A percentile compares a stretch with the other conserved stretches of the same genome.
These are phyloP conservation scores for Chaetops frenatus DNA, from an alignment of 2,113 vertebrate species.

Conservation along the genomic window DNA sequence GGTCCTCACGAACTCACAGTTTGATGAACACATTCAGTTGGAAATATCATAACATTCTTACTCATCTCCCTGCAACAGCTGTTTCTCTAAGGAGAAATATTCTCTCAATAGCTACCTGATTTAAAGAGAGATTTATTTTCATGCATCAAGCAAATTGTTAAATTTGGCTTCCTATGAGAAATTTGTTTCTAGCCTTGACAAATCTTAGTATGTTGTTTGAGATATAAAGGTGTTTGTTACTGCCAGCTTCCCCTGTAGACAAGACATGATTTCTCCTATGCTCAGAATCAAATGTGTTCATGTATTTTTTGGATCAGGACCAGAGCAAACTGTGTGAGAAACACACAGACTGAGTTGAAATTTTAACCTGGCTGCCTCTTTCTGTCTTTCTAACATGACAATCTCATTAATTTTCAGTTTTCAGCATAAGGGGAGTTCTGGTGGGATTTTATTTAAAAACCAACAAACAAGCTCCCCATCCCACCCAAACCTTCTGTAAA, in stretches of 20 bases:
- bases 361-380: background rate
- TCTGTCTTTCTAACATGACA: background rate
- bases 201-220: background rate
- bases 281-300: background rate
- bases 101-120: background rate
- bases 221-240: background rate
- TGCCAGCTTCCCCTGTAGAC: background rate
- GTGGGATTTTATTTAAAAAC: background rate
- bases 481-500: background rate
- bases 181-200: background rate
- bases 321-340: background rate
- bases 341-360: background rate
- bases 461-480: accelerated
- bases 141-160: background rate
- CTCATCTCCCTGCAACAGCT: background rate
- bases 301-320: background rate
- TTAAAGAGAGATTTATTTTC: background rate
- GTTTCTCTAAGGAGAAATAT: background rate
- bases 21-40: background rate
- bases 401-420: background rate
- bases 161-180: background rate
- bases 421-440: background rate
- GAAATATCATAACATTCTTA: background rate
- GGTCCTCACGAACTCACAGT: background rate
- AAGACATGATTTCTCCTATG: background rate